phyloP scores from a whole-genome alignment of 2,888 invertebrate species.

The Rhamphomyia laevipes region DNA sequence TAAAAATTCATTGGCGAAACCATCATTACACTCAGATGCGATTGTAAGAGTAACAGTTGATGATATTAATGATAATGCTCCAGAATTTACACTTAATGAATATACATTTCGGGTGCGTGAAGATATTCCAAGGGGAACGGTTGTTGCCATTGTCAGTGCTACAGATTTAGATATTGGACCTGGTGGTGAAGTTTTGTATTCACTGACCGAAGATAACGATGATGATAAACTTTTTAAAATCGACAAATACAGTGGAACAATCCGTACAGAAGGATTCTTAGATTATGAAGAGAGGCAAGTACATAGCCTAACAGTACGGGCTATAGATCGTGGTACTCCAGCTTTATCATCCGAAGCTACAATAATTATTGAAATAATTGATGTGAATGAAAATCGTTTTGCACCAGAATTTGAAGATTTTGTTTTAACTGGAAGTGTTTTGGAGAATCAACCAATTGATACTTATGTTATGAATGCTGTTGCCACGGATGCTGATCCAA shows the following conservation, averaged over 20 bases:
- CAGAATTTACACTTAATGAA: conserved; percentile 62
- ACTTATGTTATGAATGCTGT: conserved; percentile 64
- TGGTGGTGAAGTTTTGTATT: conserved; percentile 71
- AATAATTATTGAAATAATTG: conserved; percentile 75
- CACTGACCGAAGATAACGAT: conserved; percentile 57
- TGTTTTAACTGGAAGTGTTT: conserved; percentile 60
- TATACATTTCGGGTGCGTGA: conserved; percentile 78
- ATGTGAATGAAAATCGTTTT: conserved; percentile 87
- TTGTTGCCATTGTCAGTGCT: conserved; percentile 69
- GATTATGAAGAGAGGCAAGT: conserved; percentile 86
- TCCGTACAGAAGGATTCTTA: conserved; percentile 62
- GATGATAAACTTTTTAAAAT: conserved; percentile 65
- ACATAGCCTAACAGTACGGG: conserved; percentile 76
- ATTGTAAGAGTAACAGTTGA: conserved; percentile 69
- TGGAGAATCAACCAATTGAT: conserved; percentile 69
- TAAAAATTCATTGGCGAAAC: conserved; percentile 26
- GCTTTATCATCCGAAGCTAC: conserved; percentile 66
- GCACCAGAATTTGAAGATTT: conserved; percentile 74
- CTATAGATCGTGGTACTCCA: conserved; percentile 75
- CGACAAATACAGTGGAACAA: conserved; percentile 73
- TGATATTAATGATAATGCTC: conserved; percentile 85
- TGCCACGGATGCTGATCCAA: conserved; percentile 69
- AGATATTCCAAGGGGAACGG: conserved; percentile 78
- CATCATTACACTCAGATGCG: conserved; percentile 65
- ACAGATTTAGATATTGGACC: conserved; percentile 77